These are phyloP conservation scores for Gnathonemus echidnorhynchus DNA, from an alignment of 2,113 vertebrate genomes.

Conservation along the genomic window DNA sequence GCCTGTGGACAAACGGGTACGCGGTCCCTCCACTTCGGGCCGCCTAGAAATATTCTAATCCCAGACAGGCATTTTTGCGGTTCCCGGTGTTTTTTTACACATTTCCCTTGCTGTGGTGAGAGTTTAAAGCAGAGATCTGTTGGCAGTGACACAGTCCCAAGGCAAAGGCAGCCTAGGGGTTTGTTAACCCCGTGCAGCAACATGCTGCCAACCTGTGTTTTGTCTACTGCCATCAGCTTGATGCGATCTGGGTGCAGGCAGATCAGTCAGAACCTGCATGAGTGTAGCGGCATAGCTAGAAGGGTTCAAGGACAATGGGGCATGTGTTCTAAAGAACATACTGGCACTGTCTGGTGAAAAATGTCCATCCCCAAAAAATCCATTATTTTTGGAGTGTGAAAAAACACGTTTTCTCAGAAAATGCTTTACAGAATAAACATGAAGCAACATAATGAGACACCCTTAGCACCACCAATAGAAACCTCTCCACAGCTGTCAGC, in stretches of 20 bases:
- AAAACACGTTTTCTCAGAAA: neutral
- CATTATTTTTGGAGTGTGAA: neutral
- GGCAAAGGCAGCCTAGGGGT: neutral
- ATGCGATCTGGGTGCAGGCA: neutral
- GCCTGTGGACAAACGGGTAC: slow-evolving; percentile 71
- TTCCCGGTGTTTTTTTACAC: neutral
- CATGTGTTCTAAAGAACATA: neutral
- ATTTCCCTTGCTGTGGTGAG: neutral
- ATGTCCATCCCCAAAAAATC: neutral
- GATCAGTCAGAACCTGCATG: neutral
- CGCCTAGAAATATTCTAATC: neutral
- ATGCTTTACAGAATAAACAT: neutral
- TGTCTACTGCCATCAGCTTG: neutral
- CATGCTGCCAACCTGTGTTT: neutral
- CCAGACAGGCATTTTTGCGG: neutral
- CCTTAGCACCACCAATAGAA: neutral
- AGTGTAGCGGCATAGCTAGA: neutral
- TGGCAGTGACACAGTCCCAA: neutral
- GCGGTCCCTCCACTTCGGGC: neutral
- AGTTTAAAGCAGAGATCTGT: neutral
- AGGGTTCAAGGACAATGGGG: neutral
- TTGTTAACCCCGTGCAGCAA: neutral
- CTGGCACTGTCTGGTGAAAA: neutral
- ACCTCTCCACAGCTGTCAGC: neutral
- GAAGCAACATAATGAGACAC: neutral